These are phyloP conservation scores for Chaitophorus viminalis DNA, from an alignment of 2,888 invertebrate genomes.

Conservation along the genomic window DNA sequence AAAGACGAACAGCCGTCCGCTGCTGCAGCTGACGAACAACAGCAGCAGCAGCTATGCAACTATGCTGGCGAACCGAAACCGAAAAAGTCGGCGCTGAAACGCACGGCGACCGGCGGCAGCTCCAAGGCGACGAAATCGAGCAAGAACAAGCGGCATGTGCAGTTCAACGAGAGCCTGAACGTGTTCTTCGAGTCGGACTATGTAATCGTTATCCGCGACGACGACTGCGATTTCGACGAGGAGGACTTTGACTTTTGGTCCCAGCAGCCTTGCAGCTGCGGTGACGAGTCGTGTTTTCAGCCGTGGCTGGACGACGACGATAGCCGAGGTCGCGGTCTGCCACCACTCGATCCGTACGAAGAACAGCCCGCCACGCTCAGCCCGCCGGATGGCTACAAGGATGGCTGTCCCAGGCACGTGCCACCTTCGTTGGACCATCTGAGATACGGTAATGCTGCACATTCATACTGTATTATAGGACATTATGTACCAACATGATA, in stretches of 20 bases:
- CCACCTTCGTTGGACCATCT: slow-evolving; percentile 35
- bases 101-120: slow-evolving; percentile 63
- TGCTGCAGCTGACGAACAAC: not conserved
- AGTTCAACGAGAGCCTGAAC: slow-evolving; percentile 89
- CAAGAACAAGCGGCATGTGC: slow-evolving; percentile 80
- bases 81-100: slow-evolving; percentile 65
- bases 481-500: too few species aligned
- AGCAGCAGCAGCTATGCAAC: slow-evolving; percentile 62
- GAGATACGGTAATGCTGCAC: slow-evolving; percentile 34
- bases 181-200: slow-evolving; percentile 93
- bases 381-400: slow-evolving; percentile 92
- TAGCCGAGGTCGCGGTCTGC: slow-evolving; percentile 64
- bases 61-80: slow-evolving; percentile 62
- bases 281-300: slow-evolving; percentile 72
- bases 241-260: slow-evolving; percentile 67
- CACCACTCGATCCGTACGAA: slow-evolving; percentile 74
- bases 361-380: slow-evolving; percentile 84
- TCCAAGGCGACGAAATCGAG: slow-evolving; percentile 64
- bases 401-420: slow-evolving; percentile 67
- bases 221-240: slow-evolving; percentile 85
- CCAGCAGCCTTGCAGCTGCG: slow-evolving; percentile 77
- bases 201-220: slow-evolving; percentile 88
- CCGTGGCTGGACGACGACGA: slow-evolving; percentile 66
- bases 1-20: slow-evolving; percentile 32
- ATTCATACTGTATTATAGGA: not conserved